Percentiles rank a stretch among this genome's conserved stretches.
phyloP scores from a whole-genome alignment of 1,140 invertebrate species.

The Eurosta solidaginis region DNA sequence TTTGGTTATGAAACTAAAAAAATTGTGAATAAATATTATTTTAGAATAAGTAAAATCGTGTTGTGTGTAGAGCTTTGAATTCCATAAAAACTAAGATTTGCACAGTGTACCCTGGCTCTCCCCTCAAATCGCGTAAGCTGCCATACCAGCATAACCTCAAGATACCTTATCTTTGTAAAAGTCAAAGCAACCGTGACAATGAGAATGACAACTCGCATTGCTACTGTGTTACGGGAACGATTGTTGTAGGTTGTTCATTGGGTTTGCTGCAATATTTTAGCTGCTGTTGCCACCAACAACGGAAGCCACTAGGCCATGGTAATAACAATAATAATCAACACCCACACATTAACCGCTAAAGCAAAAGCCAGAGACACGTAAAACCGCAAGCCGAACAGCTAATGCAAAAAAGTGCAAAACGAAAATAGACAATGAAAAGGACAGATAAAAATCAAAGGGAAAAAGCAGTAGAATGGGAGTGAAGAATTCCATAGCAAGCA shows the following conservation, averaged over 20 bases:
- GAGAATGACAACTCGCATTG: constrained; percentile 2
- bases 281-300: not conserved
- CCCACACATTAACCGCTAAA: not conserved
- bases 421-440: not conserved
- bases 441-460: not conserved
- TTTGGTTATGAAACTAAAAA: too few relatives aligned
- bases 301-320: not conserved
- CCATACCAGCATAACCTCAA: not conserved
- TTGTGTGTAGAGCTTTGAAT: too few relatives aligned
- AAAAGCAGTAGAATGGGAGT: not conserved
- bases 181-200: constrained; percentile 14
- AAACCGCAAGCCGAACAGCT: too few relatives aligned
- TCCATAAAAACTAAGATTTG: not conserved
- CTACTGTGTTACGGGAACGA: not conserved
- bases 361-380: not conserved
- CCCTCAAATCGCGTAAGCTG: not conserved
- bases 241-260: not conserved
- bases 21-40: too few relatives aligned
- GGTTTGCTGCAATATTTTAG: not conserved
- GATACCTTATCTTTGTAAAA: constrained; percentile 2
- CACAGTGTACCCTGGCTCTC: not conserved
- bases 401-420: not conserved
- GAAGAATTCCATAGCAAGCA: too few relatives aligned
- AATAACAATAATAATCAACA: constrained; percentile 27
- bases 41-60: too few relatives aligned